These are phyloP conservation scores for Pristionchus exspectatus DNA, from an alignment of 2,888 invertebrate genomes.

Conservation along the genomic window DNA sequence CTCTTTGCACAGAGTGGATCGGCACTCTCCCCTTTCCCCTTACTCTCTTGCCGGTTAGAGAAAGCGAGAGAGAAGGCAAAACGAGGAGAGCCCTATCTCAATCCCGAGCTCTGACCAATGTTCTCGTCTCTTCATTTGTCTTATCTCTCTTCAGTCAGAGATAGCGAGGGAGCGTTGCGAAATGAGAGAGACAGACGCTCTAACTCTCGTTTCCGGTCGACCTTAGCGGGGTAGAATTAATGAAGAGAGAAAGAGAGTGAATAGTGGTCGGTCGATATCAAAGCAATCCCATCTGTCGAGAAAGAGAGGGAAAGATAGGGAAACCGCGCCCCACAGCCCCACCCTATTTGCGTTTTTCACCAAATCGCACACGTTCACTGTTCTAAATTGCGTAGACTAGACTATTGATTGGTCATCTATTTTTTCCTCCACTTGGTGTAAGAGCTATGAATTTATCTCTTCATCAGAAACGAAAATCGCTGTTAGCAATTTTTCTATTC, in stretches of 20 bases:
- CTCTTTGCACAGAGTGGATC: neutral
- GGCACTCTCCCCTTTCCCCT: neutral
- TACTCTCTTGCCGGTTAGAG: neutral
- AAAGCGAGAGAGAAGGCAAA: neutral
- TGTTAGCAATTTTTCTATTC: too few relatives aligned
- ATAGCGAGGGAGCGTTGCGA: neutral
- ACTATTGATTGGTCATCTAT: neutral
- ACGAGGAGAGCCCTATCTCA: neutral
- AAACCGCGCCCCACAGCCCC: constrained; percentile 5
- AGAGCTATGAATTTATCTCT: too few relatives aligned
- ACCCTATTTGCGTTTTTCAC: neutral
- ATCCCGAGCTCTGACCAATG: neutral
- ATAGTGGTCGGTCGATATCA: constrained; percentile 41
- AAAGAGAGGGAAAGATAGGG: neutral
- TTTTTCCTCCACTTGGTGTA: neutral
- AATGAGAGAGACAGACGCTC: neutral
- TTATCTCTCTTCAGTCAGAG: too few relatives aligned
- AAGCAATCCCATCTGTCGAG: constrained; percentile 32
- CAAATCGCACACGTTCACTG: neutral
- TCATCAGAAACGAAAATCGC: neutral
- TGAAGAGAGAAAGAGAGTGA: constrained; percentile 24
- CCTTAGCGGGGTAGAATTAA: constrained; percentile 24
- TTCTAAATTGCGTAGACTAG: neutral
- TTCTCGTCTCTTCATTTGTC: too few relatives aligned
- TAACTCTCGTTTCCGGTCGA: constrained; percentile 8